Evolutionary conservation across 2,888 invertebrate species (phyloP).

Genomic region (Tuberolachnus salignus): DNA sequence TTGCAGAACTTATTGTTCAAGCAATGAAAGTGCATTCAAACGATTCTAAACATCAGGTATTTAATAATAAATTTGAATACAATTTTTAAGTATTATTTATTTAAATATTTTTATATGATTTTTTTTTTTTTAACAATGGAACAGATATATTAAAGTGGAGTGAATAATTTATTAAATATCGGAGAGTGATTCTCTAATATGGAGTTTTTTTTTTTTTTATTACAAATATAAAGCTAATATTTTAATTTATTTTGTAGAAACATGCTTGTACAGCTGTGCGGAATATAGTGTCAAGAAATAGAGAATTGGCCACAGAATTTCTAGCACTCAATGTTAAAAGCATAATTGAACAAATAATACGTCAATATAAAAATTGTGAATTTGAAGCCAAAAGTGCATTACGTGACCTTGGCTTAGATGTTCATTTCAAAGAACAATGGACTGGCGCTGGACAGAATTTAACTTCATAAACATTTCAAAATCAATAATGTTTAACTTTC

Average conservation of each 20-base stretch:
- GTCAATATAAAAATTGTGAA: constrained; percentile 47
- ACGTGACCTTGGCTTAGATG: constrained; percentile 56
- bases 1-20: constrained; percentile 56
- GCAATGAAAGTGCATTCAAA: constrained; percentile 56
- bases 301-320: constrained; percentile 53
- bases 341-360: constrained; percentile 49
- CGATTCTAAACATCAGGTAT: constrained; percentile 50
- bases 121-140: not conserved
- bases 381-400: constrained; percentile 57
- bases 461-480: not conserved
- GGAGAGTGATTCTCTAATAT: not conserved
- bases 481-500: not conserved
- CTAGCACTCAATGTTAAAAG: constrained; percentile 48
- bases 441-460: constrained; percentile 53
- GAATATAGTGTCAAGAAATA: constrained; percentile 56
- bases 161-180: not conserved
- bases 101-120: too few relatives aligned
- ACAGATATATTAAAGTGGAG: too few relatives aligned
- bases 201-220: not conserved
- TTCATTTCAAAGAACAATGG: constrained; percentile 56
- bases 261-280: constrained; percentile 55
- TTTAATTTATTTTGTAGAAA: constrained; percentile 35
- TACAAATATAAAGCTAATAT: not conserved
- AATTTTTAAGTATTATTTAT: not conserved
- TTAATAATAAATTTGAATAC: not conserved